Evolutionary conservation across 2,113 vertebrate genomes (phyloP), one percentile per base, ranked within the genome.

Genomic region (Cygnus atratus): DNA sequence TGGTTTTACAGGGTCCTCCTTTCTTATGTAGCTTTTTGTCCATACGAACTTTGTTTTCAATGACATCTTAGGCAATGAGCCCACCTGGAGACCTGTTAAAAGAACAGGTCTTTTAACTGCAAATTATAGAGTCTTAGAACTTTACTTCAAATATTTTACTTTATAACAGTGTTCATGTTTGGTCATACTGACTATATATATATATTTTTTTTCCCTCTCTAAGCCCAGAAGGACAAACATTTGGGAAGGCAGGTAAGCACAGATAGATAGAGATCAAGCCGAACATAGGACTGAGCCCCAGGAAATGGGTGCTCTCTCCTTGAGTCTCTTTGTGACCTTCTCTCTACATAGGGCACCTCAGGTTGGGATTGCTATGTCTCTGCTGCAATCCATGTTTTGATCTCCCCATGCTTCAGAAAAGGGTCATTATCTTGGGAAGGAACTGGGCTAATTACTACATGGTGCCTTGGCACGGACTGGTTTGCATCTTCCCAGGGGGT

Each of bases 1-100:
- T 96, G 93, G 74, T 97, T 97, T 98, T 97, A 97, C 77, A 80
- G 67, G 57, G 31, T 86, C 33, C 35, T 96, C 79, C 67, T 90
- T 80, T 86, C 92, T 88, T 89, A 75, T 35, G 37, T 21, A 41
- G 96, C 48, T 87, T 93, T 95, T 90, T 92, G 66, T 91, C 50
- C 26, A 25, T 65, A 88, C 92, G 26, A 88, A 7, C 46, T 93
- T 72, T 81, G 20, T 97, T 91, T 96, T 96, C 90, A 97, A 98
- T 97, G 84, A 92, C 74, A 97, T 96, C 93, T 73, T 72, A 95
- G 86, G 95, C 72, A 97, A 74, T 24, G 43, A 94, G 91, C 41
- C 88, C 97, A 66, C 43, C 31, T 1, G 1, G 65, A 95, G 71
- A 91, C 29, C 28, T 83, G 92, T 92, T 92, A 80, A 87, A 97